These are phyloP conservation scores for Helicorthomorpha holstii DNA, from an alignment of 1,140 invertebrate species.

Conservation along the genomic window DNA sequence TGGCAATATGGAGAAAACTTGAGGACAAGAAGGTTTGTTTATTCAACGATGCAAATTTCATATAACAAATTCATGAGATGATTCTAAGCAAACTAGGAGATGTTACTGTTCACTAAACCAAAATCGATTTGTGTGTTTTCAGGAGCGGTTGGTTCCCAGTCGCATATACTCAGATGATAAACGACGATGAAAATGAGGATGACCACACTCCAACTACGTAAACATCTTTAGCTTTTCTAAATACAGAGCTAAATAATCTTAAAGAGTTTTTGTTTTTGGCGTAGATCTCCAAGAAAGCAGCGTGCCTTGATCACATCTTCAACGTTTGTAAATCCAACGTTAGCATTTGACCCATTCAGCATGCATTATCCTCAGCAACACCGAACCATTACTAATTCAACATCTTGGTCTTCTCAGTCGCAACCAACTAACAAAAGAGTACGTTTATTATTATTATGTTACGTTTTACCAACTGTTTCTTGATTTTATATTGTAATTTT, in stretches of 20 bases:
- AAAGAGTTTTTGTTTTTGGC: not conserved
- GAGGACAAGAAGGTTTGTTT: conserved; percentile 43
- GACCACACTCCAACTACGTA: conserved; percentile 11
- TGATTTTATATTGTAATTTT: conserved; percentile 1
- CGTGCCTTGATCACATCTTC: conserved; percentile 9
- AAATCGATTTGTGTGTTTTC: too few relatives aligned
- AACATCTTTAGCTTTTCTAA: not conserved
- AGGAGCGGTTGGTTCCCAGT: conserved; percentile 84
- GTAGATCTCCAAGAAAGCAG: conserved; percentile 9
- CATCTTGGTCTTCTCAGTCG: not conserved
- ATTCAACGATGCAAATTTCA: not conserved
- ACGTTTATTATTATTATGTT: not conserved
- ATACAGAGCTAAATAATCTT: not conserved
- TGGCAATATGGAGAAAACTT: conserved; percentile 92
- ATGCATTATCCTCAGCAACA: not conserved
- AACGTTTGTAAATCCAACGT: conserved; percentile 2
- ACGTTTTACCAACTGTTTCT: conserved; percentile 1
- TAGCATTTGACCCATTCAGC: conserved; percentile 2
- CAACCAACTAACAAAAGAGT: not conserved
- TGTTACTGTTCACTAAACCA: not conserved
- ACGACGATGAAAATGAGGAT: conserved; percentile 20
- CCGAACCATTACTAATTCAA: not conserved
- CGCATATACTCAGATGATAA: conserved; percentile 63
- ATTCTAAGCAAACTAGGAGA: not conserved
- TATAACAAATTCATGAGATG: not conserved